Conservation (phyloP, 2,113 vertebrate species). For the Eptesicus fuscus region DNA sequence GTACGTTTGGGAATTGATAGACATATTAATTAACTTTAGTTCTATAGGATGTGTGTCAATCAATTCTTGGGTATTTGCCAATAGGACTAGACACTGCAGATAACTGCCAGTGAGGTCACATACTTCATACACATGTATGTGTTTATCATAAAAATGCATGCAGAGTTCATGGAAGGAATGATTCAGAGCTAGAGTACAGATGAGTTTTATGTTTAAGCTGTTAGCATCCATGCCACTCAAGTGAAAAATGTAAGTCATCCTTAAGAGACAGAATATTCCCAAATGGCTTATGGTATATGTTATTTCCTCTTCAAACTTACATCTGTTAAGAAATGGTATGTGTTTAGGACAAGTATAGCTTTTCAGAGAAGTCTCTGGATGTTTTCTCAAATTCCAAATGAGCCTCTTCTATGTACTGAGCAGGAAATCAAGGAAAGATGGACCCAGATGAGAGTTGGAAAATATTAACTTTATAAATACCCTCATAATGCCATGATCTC, state of each 20-base stretch:
- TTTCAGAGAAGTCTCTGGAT: constrained; percentile 54
- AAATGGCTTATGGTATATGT: constrained; percentile 50
- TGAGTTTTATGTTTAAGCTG: constrained; percentile 41
- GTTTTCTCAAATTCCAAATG: constrained; percentile 62
- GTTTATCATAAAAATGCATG: constrained; percentile 49
- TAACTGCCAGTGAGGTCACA: constrained; percentile 79
- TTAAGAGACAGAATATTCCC: constrained; percentile 56
- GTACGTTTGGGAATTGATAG: constrained; percentile 81
- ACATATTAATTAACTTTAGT: constrained; percentile 83
- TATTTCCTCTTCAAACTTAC: constrained; percentile 64
- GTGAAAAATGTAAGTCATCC: constrained; percentile 52
- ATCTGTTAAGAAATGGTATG: constrained; percentile 63
- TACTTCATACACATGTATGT: constrained; percentile 65
- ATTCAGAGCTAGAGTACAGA: constrained; percentile 23
- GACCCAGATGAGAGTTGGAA: constrained; percentile 36
- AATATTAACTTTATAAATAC: constrained; percentile 65
- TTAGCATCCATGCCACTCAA: constrained; percentile 38
- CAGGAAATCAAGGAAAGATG: constrained; percentile 57
- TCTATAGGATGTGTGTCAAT: constrained; percentile 82
- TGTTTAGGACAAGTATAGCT: constrained; percentile 36
- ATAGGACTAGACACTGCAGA: constrained; percentile 75
- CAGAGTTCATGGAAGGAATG: background rate
- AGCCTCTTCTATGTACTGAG: constrained; percentile 7
- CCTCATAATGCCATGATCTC: constrained; percentile 58
- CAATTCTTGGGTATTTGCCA: constrained; percentile 81